Evolutionary conservation across 2,888 invertebrate genomes (phyloP).

Genomic region (Mactromeris polynyma): DNA sequence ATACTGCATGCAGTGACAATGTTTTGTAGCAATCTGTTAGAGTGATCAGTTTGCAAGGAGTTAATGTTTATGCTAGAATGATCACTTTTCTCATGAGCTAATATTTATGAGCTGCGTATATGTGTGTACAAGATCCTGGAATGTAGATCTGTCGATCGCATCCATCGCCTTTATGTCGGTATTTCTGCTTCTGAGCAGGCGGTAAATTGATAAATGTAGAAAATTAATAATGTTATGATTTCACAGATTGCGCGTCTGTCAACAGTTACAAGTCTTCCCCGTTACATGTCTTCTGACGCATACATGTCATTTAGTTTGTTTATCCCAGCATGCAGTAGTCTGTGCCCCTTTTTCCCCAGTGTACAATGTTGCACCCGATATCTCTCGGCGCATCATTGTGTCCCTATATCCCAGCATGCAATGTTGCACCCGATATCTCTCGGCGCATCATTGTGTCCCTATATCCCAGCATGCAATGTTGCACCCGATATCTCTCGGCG

Average conservation of each 20-base stretch:
- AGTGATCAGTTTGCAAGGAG: not conserved
- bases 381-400: not conserved
- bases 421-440: too few relatives aligned
- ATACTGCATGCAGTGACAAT: not conserved
- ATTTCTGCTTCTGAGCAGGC: not conserved
- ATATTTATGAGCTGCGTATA: not conserved
- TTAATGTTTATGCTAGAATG: not conserved
- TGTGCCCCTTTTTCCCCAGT: not conserved
- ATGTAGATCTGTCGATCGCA: not conserved
- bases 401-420: too few relatives aligned
- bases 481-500: too few relatives aligned
- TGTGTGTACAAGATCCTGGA: not conserved
- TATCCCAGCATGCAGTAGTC: not conserved
- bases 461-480: too few relatives aligned
- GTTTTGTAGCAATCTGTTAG: not conserved
- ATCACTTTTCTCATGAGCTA: not conserved
- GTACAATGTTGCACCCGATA: not conserved
- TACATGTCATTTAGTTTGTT: not conserved
- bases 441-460: too few relatives aligned
- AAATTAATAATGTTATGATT: constrained; percentile 7
- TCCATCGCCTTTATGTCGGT: not conserved
- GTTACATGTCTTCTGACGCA: not conserved
- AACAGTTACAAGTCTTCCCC: not conserved
- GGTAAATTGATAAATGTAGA: constrained; percentile 6
- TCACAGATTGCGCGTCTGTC: constrained; percentile 1